Percentiles rank a stretch among this genome's conserved stretches.
These are phyloP conservation scores for Tylochromis polylepis DNA, from an alignment of 2,113 vertebrate genomes.

Conservation along the genomic window DNA sequence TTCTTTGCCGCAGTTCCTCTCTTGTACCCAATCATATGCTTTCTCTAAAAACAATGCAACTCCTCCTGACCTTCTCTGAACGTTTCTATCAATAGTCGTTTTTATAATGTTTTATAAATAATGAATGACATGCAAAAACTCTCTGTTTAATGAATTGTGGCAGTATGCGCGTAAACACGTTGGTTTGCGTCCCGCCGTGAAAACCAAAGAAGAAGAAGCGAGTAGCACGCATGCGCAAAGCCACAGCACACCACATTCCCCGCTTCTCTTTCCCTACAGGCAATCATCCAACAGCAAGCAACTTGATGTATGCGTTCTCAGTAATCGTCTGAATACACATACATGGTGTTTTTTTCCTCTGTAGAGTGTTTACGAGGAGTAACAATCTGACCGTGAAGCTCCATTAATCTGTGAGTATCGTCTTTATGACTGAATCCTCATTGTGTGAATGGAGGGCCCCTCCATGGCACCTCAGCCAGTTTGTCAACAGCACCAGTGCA, in stretches of 20 bases:
- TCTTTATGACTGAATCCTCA: not conserved
- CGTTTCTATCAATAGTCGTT: not conserved
- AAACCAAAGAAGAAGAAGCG: not conserved
- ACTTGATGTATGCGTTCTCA: not conserved
- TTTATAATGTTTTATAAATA: not conserved
- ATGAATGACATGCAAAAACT: not conserved
- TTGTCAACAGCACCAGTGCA: constrained; percentile 50
- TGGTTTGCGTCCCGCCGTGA: not conserved
- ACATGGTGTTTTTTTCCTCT: fast-evolving
- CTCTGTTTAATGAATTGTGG: not conserved
- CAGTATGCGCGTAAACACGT: not conserved
- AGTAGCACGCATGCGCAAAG: constrained; percentile 56
- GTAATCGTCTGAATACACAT: not conserved
- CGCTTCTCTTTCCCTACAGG: constrained; percentile 52
- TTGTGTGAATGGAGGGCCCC: constrained; percentile 69
- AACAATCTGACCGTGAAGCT: not conserved
- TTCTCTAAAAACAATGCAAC: not conserved
- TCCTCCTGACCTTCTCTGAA: not conserved
- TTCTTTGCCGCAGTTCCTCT: not conserved
- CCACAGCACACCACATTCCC: constrained; percentile 66
- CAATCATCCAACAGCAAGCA: not conserved
- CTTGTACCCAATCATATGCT: not conserved
- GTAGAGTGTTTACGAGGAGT: not conserved
- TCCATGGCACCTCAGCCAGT: constrained; percentile 1
- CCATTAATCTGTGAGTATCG: constrained; percentile 48